Base-by-base conservation (phyloP, 2,888 invertebrate species). In the Tetropium fuscum region DNA sequence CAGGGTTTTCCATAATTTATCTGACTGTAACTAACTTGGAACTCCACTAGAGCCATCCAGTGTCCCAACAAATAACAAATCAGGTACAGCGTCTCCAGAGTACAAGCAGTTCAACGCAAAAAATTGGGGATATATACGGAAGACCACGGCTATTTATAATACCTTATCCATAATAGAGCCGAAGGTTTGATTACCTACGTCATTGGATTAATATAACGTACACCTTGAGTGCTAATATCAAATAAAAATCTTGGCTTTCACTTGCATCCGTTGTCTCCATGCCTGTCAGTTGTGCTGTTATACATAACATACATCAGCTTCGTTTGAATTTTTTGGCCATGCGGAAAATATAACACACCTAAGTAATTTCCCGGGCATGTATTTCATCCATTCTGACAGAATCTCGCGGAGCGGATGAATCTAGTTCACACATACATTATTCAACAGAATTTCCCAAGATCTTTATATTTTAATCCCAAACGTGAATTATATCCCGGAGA, bases 1-100 rank as follows among this genome's bases (percentile, higher is more conserved):
- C 51, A 55, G 41, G 59, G 58, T 57, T 67, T 60, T 59, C 58
- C 60, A 66, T 65, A 65, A 65, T 65, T 65, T 63, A 65, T 65
- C 53, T 55, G 53, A 43, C 44, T 43, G 34, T 49, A 43, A 62
- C 58, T 55, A 64, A 64, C 61, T 53, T 55, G 22, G 43, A 56
- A 55, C 45, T 63, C 41, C 16, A 41, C 58, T 53, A 41, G 43
- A 25, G 56, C 13, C 16, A 40, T 51, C 22, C 41, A 43, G 13
- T 34, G 34, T 6, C 13, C 13, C 34, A 13, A 30, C 34, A 34
- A 34, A 11, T 27, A 16, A 16, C 30, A 27, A 27, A 30, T 44
- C 16, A 27, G n/a, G n/a, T 27, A 16, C 27, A 10, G 25, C 10
- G 27, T 27, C 16, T 10, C 44, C 4, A n/a, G 27, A 30, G 10